Percentiles rank a stretch among this genome's conserved stretches.
Conservation (phyloP, 2,113 vertebrate species). For the Fukomys damarensis region DNA sequence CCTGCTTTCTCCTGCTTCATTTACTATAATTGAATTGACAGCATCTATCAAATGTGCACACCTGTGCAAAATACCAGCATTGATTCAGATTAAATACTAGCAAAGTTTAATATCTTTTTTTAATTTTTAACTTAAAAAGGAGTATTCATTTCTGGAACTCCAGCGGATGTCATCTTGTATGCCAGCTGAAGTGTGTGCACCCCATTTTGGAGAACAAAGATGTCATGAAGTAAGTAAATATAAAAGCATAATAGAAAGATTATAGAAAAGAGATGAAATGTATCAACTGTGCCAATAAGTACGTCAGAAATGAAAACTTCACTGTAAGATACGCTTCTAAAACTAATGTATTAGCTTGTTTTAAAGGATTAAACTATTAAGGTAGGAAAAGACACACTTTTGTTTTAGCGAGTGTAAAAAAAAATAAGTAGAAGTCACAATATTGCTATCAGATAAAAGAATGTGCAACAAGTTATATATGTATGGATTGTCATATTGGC, state of each 20-base stretch:
- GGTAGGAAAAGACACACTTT: background rate
- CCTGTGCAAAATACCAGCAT: background rate
- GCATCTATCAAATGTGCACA: background rate
- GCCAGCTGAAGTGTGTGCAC: background rate
- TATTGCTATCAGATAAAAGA: background rate
- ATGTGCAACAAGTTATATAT: background rate
- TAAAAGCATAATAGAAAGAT: background rate
- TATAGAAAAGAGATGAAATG: background rate
- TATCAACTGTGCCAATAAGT: background rate
- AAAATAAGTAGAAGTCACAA: background rate
- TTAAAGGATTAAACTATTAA: constrained; percentile 27
- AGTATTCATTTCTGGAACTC: background rate
- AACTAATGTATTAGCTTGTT: background rate
- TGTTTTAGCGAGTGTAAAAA: background rate
- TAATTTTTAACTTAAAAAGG: background rate
- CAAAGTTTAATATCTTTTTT: background rate
- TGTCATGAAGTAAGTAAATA: background rate
- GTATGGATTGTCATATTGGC: background rate
- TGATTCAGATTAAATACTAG: background rate
- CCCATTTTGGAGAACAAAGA: background rate
- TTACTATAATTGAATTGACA: background rate
- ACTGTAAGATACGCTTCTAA: background rate
- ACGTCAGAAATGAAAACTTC: constrained; percentile 12
- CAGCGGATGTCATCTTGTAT: background rate
- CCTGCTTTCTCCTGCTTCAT: background rate